A percentile compares a stretch with the other conserved stretches of the same genome.
Conservation (phyloP, 2,113 vertebrate species). For the Gopherus evgoodei region DNA sequence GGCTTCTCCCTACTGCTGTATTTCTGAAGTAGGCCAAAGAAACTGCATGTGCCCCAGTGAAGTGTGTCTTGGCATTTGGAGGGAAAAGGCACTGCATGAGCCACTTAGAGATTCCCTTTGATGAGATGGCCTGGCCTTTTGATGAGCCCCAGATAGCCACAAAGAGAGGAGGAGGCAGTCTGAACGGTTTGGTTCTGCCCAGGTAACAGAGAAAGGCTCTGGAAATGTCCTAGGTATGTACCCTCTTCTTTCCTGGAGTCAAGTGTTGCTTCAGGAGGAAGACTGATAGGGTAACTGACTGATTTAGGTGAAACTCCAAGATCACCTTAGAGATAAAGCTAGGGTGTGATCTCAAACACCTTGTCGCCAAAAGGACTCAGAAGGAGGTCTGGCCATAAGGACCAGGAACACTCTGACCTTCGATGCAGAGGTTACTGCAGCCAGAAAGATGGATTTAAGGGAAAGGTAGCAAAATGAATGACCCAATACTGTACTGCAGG, state of each 20-base stretch:
- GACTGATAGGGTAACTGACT: neutral
- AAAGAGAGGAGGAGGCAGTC: neutral
- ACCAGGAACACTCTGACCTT: no score
- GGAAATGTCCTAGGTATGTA: neutral
- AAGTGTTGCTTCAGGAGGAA: neutral
- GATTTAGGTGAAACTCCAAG: neutral
- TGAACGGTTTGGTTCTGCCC: neutral
- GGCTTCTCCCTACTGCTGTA: neutral
- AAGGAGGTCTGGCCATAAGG: no score
- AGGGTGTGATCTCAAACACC: neutral
- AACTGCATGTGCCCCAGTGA: neutral
- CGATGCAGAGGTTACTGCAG: no score
- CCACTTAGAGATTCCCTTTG: neutral
- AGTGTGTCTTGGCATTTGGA: neutral
- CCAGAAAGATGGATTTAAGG: no score
- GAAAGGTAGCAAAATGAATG: no score
- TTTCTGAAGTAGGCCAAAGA: accelerated
- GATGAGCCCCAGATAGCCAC: neutral
- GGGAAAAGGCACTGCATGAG: accelerated
- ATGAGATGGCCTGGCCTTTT: neutral
- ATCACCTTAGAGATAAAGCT: accelerated
- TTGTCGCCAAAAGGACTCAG: no score
- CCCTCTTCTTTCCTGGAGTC: neutral
- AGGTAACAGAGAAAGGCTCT: neutral
- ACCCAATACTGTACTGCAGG: no score